Base-by-base conservation (phyloP, 2,113 vertebrate genomes). In the Myotis yumanensis region DNA sequence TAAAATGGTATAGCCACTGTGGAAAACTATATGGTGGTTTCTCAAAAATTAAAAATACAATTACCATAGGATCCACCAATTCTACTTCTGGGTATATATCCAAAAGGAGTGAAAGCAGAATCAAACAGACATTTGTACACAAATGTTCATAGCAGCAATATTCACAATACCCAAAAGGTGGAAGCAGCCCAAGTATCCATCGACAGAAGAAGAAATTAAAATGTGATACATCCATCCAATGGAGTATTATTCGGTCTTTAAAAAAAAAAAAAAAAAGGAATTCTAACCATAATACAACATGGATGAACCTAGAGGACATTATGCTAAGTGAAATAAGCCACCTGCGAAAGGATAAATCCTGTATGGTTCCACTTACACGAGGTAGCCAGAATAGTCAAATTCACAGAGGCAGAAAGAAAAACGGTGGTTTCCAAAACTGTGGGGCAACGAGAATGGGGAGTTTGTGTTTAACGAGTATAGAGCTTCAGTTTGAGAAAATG, bases 41-140 rank as follows among this genome's bases (percentile, higher is more conserved):
- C 40, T 85, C 73, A 81, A 94, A 90, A 84, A 48, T 79, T 77
- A 71, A 77, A 94, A 94, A 71, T 51, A 82, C 32, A 86, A 71
- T 64, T 75, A 92, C 48, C 32, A 72, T 20, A 94, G 64, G 30
- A 76, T 20, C 16, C 25, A 96, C 40, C 57, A 76, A 86, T 92
- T 89, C 16, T 7, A 54, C 77, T 72, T 88, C 57, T 80, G 51
- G 43, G 35, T 75, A 89, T 32, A 54, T n/a, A 64, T 15, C 62
- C 25, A 46, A 57, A 83, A 81, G 57, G 90, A 88, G 0, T 89
- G 9, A 75, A 64, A 85, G 54, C 37, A 88, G 35, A 48, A 48
- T 82, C 54, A 95, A 82, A 86, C 37, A 93, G 22, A 28, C 52
- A 91, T 40, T 69, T 81, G 32, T 51, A 93, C 25, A 81, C 46